These are phyloP conservation scores for Hirundichthys speculiger DNA, from an alignment of 2,113 vertebrate species.

Conservation along the genomic window DNA sequence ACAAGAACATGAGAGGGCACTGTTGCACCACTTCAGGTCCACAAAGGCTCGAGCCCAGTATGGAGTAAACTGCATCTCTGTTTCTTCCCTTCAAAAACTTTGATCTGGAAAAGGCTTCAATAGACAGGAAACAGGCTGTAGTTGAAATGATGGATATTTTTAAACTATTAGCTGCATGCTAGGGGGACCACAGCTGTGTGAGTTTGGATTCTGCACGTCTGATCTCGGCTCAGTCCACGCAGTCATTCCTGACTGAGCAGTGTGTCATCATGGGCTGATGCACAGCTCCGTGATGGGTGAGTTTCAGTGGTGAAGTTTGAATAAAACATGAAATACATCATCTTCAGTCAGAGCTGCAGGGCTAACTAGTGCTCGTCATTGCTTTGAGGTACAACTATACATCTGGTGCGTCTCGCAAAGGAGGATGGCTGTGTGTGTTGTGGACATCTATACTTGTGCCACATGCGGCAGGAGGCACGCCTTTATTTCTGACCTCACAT, in stretches of 20 bases:
- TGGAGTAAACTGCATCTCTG: not conserved
- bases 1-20: slow-evolving; percentile 65
- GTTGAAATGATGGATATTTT: slow-evolving; percentile 49
- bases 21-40: slow-evolving; percentile 51
- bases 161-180: slow-evolving; percentile 28
- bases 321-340: slow-evolving; percentile 57
- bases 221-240: slow-evolving; percentile 34
- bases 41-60: not conserved
- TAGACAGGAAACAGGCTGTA: slow-evolving; percentile 45
- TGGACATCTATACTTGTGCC: not conserved
- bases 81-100: slow-evolving; percentile 50
- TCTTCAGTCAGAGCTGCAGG: slow-evolving; percentile 28
- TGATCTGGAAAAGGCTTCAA: slow-evolving; percentile 37
- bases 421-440: slow-evolving; percentile 4
- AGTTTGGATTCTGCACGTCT: slow-evolving; percentile 5
- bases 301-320: slow-evolving; percentile 16
- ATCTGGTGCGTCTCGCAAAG: slow-evolving; percentile 25
- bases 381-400: slow-evolving; percentile 39
- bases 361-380: slow-evolving; percentile 28
- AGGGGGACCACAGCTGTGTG: slow-evolving; percentile 16
- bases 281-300: not conserved
- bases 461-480: slow-evolving; percentile 29
- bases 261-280: slow-evolving; percentile 1
- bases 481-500: slow-evolving; percentile 31
- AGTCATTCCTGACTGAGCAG: slow-evolving; percentile 3